These are phyloP conservation scores for Eublepharis macularius DNA, from an alignment of 2,113 vertebrate genomes.

Conservation along the genomic window DNA sequence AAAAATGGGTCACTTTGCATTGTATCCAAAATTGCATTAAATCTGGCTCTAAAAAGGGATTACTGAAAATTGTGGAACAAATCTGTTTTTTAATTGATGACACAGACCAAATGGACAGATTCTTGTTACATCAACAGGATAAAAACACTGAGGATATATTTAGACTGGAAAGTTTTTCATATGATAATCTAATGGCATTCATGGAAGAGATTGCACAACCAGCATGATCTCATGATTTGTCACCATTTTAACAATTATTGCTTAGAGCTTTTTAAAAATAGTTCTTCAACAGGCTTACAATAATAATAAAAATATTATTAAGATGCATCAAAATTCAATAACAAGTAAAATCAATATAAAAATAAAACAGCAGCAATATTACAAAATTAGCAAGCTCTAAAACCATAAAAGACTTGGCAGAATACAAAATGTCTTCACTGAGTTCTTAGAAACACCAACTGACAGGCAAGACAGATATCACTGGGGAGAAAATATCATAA, in stretches of 20 bases:
- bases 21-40: slow-evolving; percentile 71
- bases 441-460: background rate
- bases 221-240: background rate
- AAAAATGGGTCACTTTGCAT: background rate
- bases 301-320: background rate
- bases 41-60: slow-evolving; percentile 66
- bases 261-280: too few relatives aligned
- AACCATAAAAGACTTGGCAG: background rate
- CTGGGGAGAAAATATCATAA: background rate
- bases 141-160: slow-evolving; percentile 14
- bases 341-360: background rate
- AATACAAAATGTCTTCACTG: background rate
- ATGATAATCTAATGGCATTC: background rate
- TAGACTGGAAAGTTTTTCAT: slow-evolving; percentile 16
- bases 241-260: too few relatives aligned
- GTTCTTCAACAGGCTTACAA: background rate
- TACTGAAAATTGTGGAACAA: slow-evolving; percentile 67
- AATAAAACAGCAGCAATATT: background rate
- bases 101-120: slow-evolving; percentile 72
- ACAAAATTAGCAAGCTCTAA: background rate
- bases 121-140: slow-evolving; percentile 38
- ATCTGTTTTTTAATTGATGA: slow-evolving; percentile 61
- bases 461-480: background rate
- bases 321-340: background rate
- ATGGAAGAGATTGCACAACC: background rate